Percentiles rank a stretch among this genome's conserved stretches.
phyloP scores from a whole-genome alignment of 2,888 invertebrate species.

The Griposia aprilina region DNA sequence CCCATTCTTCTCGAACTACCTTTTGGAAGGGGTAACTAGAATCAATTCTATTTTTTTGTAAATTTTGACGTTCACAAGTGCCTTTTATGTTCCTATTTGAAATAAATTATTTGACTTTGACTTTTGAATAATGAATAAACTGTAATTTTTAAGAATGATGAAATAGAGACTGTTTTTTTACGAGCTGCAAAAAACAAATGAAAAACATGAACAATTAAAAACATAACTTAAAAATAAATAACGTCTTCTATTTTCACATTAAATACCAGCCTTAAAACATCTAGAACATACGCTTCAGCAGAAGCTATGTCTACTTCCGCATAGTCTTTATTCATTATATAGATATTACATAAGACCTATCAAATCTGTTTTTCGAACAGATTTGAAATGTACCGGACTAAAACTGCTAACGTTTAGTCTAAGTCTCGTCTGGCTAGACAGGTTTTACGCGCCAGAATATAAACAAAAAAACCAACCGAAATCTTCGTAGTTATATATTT shows the following conservation, averaged over 20 bases:
- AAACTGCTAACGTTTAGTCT: conserved; percentile 68
- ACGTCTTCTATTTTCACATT: not conserved
- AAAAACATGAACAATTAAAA: no score
- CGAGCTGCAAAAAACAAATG: not conserved
- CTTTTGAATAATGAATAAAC: not conserved
- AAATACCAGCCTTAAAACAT: not conserved
- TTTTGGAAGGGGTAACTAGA: no score
- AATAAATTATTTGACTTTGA: no score
- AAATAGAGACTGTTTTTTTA: not conserved
- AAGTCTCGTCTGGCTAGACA: conserved; percentile 75
- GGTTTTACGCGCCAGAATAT: conserved; percentile 79
- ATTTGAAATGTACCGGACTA: conserved; percentile 69
- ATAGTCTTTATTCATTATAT: not conserved
- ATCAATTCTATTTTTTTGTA: no score
- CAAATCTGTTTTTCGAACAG: conserved; percentile 39
- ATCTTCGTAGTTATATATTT: conserved; percentile 72
- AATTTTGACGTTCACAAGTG: no score
- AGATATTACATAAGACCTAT: conserved; percentile 4
- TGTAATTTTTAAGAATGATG: not conserved
- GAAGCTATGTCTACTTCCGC: conserved; percentile 18
- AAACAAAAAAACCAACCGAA: conserved; percentile 76
- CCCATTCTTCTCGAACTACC: no score
- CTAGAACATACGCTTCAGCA: not conserved
- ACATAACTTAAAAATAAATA: not conserved
- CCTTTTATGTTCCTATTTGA: no score